phyloP scores from a whole-genome alignment of 2,888 invertebrate species.

The Uropetala carovei region DNA sequence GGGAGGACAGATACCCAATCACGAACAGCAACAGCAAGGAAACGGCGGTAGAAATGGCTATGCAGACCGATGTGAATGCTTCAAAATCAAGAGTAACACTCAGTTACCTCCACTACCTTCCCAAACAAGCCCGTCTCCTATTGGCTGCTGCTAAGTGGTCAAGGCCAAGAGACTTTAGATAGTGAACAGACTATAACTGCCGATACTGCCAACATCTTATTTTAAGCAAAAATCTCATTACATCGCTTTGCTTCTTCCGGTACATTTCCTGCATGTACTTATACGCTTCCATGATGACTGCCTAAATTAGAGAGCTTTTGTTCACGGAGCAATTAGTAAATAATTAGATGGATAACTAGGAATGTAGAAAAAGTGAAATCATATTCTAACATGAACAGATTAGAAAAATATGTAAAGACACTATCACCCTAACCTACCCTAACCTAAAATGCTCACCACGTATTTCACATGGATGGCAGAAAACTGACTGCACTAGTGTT shows the following conservation, averaged over 20 bases:
- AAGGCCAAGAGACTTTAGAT: no score
- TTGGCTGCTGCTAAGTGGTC: no score
- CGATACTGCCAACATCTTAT: constrained; percentile 99
- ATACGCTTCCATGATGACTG: constrained; percentile 94
- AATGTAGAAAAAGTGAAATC: background rate
- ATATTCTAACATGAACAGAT: background rate
- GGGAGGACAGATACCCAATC: no score
- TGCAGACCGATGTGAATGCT: no score
- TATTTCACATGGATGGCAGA: constrained; percentile 16
- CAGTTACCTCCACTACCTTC: no score
- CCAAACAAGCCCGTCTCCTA: no score
- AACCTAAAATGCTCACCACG: background rate
- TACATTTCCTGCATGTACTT: constrained; percentile 99
- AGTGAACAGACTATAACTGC: no score
- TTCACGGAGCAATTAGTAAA: background rate
- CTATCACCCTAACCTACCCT: background rate
- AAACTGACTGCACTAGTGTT: no score
- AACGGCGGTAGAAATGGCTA: no score
- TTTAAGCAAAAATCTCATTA: constrained; percentile 96
- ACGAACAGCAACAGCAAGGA: no score
- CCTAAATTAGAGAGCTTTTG: constrained; percentile 65
- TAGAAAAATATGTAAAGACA: background rate
- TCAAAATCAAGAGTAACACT: no score
- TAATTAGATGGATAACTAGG: background rate
- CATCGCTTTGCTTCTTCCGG: constrained; percentile 99